phyloP scores from a whole-genome alignment of 2,888 invertebrate species.

The Pristionchus entomophagus region DNA sequence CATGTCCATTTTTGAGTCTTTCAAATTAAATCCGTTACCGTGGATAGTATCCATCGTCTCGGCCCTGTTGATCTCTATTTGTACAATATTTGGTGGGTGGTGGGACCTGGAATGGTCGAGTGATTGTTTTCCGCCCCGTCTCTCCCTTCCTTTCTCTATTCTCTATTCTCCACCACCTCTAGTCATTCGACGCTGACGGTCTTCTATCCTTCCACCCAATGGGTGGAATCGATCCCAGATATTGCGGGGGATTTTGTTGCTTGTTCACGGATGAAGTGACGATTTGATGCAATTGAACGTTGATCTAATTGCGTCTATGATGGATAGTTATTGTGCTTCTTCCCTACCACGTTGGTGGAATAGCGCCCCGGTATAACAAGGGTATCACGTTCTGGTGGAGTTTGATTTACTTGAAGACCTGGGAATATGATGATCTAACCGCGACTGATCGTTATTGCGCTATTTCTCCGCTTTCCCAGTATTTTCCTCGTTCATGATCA shows the following conservation, averaged over 20 bases:
- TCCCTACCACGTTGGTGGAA: no score
- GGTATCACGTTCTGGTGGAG: no score
- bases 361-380: no score
- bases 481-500: not conserved
- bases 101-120: constrained; percentile 26
- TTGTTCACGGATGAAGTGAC: no score
- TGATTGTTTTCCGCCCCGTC: constrained; percentile 26
- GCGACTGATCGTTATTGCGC: not conserved
- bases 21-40: no score
- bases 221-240: no score
- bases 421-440: not conserved
- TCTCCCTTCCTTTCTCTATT: not conserved
- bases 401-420: no score
- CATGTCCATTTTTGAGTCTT: no score
- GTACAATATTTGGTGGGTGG: not conserved
- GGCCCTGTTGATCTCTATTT: not conserved
- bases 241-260: no score
- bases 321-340: no score
- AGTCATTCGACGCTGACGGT: not conserved
- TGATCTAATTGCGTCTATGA: not conserved
- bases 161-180: not conserved
- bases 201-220: not conserved
- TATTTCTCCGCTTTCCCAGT: not conserved
- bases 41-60: no score
- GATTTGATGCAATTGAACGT: not conserved